These are phyloP conservation scores for Myanophis thanlyinensis DNA, from an alignment of 2,113 vertebrate species.

Conservation along the genomic window DNA sequence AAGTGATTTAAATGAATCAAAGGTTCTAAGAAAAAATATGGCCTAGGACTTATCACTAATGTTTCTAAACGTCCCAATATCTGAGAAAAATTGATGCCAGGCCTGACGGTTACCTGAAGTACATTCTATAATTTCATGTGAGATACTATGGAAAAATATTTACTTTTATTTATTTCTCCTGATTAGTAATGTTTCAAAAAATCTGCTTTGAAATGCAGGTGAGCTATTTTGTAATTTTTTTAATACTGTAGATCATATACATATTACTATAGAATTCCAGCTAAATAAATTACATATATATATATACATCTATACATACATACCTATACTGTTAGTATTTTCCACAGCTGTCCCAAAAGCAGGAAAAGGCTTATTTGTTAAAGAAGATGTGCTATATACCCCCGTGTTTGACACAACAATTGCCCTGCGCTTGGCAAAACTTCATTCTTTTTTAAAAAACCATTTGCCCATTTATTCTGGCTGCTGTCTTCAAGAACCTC, in stretches of 20 bases:
- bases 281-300: neutral
- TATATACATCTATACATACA: neutral
- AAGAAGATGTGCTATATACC: conserved; percentile 60
- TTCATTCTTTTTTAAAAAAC: conserved; percentile 76
- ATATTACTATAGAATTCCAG: neutral
- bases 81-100: neutral
- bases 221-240: neutral
- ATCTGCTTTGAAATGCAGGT: neutral
- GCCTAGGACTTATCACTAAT: neutral
- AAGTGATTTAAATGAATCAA: neutral
- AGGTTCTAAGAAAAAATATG: neutral
- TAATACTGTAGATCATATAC: neutral
- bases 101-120: neutral
- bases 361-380: conserved; percentile 49
- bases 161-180: neutral
- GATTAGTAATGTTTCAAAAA: neutral
- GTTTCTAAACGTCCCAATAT: neutral
- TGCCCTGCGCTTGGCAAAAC: conserved; percentile 72
- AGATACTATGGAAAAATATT: neutral
- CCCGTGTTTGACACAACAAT: conserved; percentile 67
- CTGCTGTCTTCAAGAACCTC: conserved; percentile 71
- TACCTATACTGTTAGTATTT: conserved; percentile 27
- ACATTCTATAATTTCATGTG: neutral
- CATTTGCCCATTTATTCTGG: conserved; percentile 71
- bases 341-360: conserved; percentile 53